Conservation (phyloP, 1,140 invertebrate species). For the Adoxophyes honmai region DNA sequence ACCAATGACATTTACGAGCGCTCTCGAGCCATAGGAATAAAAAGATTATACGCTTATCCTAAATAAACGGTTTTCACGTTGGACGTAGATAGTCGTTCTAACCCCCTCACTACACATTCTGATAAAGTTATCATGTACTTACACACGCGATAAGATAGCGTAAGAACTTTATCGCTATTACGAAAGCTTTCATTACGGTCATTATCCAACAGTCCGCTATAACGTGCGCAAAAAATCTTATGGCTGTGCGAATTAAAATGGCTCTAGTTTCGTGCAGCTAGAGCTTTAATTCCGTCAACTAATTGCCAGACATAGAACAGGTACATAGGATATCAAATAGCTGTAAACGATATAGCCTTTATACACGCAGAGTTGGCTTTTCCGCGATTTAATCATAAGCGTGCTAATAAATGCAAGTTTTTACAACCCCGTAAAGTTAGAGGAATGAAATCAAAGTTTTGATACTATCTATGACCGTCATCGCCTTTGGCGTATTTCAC, state of each 20-base stretch:
- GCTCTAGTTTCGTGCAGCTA: too few relatives aligned
- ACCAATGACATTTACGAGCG: slow-evolving; percentile 36
- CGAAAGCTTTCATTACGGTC: slow-evolving; percentile 46
- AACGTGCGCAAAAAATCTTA: too few relatives aligned
- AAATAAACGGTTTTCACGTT: too few relatives aligned
- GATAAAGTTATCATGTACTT: slow-evolving; percentile 18
- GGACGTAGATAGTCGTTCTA: too few relatives aligned
- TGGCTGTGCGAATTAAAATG: too few relatives aligned
- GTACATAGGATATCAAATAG: slow-evolving; percentile 59
- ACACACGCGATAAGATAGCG: slow-evolving; percentile 32
- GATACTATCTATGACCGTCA: too few relatives aligned
- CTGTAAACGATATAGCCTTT: slow-evolving; percentile 65
- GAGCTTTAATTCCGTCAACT: slow-evolving; percentile 29
- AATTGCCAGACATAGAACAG: slow-evolving; percentile 35
- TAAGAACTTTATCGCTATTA: slow-evolving; percentile 38
- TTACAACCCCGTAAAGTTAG: too few relatives aligned
- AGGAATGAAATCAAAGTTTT: too few relatives aligned
- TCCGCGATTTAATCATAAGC: slow-evolving; percentile 37
- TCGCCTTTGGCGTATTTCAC: too few relatives aligned
- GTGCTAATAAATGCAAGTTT: slow-evolving; percentile 4
- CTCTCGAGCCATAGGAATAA: too few relatives aligned
- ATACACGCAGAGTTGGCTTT: slow-evolving; percentile 54
- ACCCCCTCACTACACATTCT: slow-evolving; percentile 21
- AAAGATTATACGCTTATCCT: too few relatives aligned
- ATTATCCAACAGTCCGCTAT: slow-evolving; percentile 26